Base-by-base conservation (phyloP, 1,140 invertebrate genomes). In the Atta cephalotes region DNA sequence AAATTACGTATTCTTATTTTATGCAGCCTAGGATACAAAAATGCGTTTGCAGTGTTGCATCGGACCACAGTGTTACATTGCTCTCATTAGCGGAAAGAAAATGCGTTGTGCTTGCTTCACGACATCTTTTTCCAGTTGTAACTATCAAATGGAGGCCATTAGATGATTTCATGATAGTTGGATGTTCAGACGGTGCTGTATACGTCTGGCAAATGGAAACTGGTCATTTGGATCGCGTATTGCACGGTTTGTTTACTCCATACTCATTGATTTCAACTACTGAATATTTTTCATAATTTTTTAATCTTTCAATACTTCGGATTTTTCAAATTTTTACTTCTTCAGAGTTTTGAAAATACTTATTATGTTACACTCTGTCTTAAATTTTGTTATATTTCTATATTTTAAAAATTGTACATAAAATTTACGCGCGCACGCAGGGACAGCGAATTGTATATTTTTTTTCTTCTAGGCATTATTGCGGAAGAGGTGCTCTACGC, bases 191-290 rank as follows among this genome's bases (percentile, higher is more conserved):
- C 96, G 99, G 99, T 18, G 98, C 98, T 7, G 98, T 99, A 12
- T 99, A 99, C 94, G 98, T 99, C 1, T 99, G 99, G 99, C 99
- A 99, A 96, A 99, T 99, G 99, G 99, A 99, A 96, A 99, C 99
- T 65, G 99, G 98, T 3, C 99, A 99, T 94, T 94, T 99, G 82
- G 99, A 99, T 95, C 96, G 99, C 70, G 99, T 99, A 35, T 96
- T 99, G 0, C 98, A 99, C 95, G 97, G 97, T 97, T 79, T 18
- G 49, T 62, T 31, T 63, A 12, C 25, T 60, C 16, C 31, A 66
- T 39, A 7, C 12, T 60, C 5, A 74, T 10, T 45, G 39, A 5
- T 31, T 3, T 58, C 21, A 45, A 45, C 9, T 45, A 39, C 18
- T 2, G 21, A 74, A 7, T 21, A 14, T 76, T 79, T 25, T 28